These are phyloP conservation scores for Thaumatotibia leucotreta DNA, from an alignment of 1,140 invertebrate species.

Conservation along the genomic window DNA sequence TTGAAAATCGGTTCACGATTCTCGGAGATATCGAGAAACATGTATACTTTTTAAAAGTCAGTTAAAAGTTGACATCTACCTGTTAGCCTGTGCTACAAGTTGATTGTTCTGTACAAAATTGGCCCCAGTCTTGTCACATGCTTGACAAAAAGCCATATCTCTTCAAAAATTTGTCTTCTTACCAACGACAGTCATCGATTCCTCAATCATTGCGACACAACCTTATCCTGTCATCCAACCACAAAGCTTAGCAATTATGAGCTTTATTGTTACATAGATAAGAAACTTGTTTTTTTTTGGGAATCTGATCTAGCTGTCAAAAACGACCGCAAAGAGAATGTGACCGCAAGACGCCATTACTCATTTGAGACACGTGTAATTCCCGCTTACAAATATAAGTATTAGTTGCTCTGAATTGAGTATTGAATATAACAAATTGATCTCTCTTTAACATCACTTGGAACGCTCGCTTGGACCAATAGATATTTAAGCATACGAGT, in stretches of 20 bases:
- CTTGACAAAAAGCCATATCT: background rate
- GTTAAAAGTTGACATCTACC: too few relatives aligned
- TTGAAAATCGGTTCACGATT: too few relatives aligned
- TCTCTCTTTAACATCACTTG: too few relatives aligned
- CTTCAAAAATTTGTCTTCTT: background rate
- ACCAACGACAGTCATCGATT: background rate
- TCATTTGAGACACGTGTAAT: constrained; percentile 6
- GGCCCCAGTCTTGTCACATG: background rate
- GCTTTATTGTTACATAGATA: background rate
- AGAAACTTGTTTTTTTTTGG: background rate
- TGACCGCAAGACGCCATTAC: constrained; percentile 17
- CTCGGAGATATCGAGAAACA: too few relatives aligned
- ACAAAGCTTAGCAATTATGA: background rate
- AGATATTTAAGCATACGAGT: too few relatives aligned
- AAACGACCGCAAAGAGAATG: constrained; percentile 15
- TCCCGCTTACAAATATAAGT: background rate
- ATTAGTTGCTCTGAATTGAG: background rate
- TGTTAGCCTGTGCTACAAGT: too few relatives aligned
- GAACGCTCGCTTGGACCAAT: too few relatives aligned
- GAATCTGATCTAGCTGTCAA: constrained; percentile 19
- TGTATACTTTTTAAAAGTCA: too few relatives aligned
- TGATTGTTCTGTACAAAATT: too few relatives aligned
- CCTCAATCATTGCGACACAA: background rate
- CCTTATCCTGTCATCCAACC: background rate
- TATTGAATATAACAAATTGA: too few relatives aligned